Conservation (phyloP, 2,113 vertebrate genomes). For the Erythrolamprus reginae region DNA sequence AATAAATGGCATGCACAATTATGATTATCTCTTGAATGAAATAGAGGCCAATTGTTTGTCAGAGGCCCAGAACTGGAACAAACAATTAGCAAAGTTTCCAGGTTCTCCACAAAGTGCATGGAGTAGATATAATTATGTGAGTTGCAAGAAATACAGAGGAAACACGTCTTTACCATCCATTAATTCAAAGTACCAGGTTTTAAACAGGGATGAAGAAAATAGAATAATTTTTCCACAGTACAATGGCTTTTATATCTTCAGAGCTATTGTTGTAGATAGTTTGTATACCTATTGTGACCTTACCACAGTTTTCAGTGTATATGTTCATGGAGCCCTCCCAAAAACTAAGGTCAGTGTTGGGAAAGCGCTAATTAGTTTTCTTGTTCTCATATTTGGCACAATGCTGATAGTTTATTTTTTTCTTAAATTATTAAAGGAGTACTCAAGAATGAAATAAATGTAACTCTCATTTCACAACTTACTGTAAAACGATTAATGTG, state of each 20-base stretch:
- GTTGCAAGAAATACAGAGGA: neutral
- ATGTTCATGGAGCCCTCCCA: neutral
- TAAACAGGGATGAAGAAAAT: neutral
- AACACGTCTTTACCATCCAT: neutral
- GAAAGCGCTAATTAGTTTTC: neutral
- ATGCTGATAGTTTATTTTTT: conserved; percentile 3
- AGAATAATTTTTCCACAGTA: neutral
- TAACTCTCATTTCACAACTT: neutral
- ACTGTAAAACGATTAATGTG: neutral
- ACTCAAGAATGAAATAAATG: neutral
- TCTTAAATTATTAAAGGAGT: neutral
- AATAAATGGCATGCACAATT: neutral
- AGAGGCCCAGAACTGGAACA: neutral
- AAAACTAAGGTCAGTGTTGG: neutral
- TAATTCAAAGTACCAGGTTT: neutral
- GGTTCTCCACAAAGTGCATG: neutral
- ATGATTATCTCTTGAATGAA: neutral
- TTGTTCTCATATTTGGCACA: conserved; percentile 18
- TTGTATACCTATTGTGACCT: neutral
- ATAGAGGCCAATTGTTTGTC: neutral
- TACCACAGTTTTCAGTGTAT: neutral
- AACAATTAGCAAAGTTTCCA: neutral
- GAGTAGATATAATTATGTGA: neutral
- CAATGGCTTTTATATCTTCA: neutral
- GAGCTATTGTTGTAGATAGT: neutral